These are phyloP conservation scores for Anthonomus grandis DNA, from an alignment of 1,140 invertebrate genomes.

Conservation along the genomic window DNA sequence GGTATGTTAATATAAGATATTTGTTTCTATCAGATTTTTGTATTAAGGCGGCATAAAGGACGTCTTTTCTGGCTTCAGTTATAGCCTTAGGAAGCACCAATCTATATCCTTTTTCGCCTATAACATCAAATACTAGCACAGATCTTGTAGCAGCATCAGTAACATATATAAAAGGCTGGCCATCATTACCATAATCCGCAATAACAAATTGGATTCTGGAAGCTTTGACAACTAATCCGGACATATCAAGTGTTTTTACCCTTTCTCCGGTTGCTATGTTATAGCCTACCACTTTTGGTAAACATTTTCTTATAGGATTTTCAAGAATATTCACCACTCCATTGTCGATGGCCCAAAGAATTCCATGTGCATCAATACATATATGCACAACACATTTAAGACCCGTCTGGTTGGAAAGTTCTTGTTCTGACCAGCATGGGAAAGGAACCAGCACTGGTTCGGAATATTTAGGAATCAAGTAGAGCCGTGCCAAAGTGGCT, in stretches of 20 bases:
- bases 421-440: conserved; percentile 59
- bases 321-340: conserved; percentile 58
- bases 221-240: conserved; percentile 49
- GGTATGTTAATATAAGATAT: conserved; percentile 57
- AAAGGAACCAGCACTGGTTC: conserved; percentile 51
- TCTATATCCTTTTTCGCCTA: conserved; percentile 55
- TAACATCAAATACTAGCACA: conserved; percentile 62
- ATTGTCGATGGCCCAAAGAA: conserved; percentile 60
- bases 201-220: conserved; percentile 59
- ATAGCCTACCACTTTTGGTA: conserved; percentile 57
- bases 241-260: conserved; percentile 56
- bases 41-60: conserved; percentile 57
- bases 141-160: conserved; percentile 60
- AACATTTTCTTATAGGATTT: conserved; percentile 52
- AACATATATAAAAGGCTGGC: conserved; percentile 56
- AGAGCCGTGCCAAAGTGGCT: conserved; percentile 54
- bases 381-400: conserved; percentile 60
- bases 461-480: conserved; percentile 47
- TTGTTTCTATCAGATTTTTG: conserved; percentile 52
- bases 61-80: conserved; percentile 50
- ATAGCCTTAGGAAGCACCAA: conserved; percentile 57
- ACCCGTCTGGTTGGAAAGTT: conserved; percentile 56
- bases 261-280: conserved; percentile 56
- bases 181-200: conserved; percentile 56
- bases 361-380: conserved; percentile 54